Conservation (phyloP, 1,140 invertebrate species). For the Drosophila hydei region DNA sequence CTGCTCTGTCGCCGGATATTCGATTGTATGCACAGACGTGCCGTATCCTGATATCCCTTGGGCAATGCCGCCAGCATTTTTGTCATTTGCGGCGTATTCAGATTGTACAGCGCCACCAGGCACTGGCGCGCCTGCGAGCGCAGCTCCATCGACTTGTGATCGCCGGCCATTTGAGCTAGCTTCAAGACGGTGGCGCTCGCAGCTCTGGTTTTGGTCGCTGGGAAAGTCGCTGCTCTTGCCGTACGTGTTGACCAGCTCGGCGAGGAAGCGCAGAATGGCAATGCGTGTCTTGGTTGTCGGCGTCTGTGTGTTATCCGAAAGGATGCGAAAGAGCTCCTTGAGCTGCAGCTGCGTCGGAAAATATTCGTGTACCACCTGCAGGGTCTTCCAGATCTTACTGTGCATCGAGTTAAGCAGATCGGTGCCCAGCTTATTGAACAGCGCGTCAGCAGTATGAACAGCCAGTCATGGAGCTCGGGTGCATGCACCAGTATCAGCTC, state of each 20-base stretch:
- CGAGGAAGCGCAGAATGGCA: constrained; percentile 90
- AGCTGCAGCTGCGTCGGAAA: constrained; percentile 87
- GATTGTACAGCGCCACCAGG: constrained; percentile 94
- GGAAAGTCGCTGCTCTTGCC: constrained; percentile 85
- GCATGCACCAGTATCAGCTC: constrained; percentile 94
- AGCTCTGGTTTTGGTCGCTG: constrained; percentile 83
- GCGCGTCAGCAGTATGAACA: constrained; percentile 92
- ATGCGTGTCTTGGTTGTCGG: constrained; percentile 94
- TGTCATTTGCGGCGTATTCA: constrained; percentile 92
- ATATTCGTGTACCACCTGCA: constrained; percentile 93
- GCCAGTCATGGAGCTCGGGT: constrained; percentile 94
- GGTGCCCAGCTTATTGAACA: constrained; percentile 94
- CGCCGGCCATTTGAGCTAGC: constrained; percentile 87
- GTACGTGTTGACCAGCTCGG: constrained; percentile 87
- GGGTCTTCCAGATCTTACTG: constrained; percentile 93
- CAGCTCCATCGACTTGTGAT: constrained; percentile 91
- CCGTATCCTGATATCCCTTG: constrained; percentile 92
- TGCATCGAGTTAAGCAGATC: constrained; percentile 96
- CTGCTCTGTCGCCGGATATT: constrained; percentile 88
- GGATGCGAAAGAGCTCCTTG: constrained; percentile 89
- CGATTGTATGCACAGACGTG: constrained; percentile 92
- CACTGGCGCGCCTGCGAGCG: constrained; percentile 91
- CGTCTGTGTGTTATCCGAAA: constrained; percentile 95
- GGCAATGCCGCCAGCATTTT: constrained; percentile 92
- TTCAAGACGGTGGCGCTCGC: constrained; percentile 88